These are phyloP conservation scores for Oriolus oriolus DNA, from an alignment of 2,113 vertebrate species.

Conservation along the genomic window DNA sequence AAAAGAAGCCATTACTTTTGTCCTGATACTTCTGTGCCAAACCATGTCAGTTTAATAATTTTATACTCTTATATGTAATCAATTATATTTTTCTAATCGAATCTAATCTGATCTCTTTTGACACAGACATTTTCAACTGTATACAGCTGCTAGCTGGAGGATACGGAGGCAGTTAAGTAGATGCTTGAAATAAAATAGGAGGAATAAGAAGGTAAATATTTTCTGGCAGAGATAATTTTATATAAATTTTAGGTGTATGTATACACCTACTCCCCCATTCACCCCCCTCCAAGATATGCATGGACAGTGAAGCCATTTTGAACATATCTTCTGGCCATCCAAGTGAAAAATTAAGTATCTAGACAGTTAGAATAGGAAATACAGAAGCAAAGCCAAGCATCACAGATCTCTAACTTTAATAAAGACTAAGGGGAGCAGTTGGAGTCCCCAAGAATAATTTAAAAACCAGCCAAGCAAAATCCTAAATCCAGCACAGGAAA, in stretches of 20 bases:
- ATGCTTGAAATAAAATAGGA: neutral
- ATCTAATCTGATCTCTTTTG: neutral
- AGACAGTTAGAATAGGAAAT: neutral
- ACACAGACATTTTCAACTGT: neutral
- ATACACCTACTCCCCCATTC: too few species aligned
- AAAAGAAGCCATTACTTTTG: neutral
- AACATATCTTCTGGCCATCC: neutral
- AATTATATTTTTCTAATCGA: neutral
- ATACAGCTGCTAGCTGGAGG: neutral
- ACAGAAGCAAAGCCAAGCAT: neutral
- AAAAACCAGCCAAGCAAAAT: neutral
- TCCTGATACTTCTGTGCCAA: neutral
- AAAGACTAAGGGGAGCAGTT: neutral
- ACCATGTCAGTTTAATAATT: neutral
- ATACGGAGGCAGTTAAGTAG: neutral
- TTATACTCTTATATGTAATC: neutral
- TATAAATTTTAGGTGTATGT: neutral
- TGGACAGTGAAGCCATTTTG: neutral
- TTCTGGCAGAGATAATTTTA: neutral
- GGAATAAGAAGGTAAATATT: neutral
- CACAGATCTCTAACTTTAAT: neutral
- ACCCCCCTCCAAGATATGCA: neutral
- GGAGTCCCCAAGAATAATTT: neutral
- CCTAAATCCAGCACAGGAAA: neutral
- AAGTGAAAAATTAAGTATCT: neutral